Conservation (phyloP, 2,888 invertebrate species). For the Ischnus inquisitorius region DNA sequence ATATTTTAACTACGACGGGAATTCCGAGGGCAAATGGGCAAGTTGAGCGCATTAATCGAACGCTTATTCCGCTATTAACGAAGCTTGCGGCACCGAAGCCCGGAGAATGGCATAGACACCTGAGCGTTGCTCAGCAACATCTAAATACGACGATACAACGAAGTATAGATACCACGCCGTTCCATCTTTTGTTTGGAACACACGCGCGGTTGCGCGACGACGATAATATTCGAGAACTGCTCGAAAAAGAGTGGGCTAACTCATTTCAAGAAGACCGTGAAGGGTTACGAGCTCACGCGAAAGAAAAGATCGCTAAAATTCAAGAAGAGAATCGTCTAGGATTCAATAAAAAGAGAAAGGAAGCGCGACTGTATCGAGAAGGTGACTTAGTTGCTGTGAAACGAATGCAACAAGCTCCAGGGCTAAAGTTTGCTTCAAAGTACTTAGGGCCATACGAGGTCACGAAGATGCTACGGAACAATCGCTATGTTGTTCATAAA, state of each 20-base stretch:
- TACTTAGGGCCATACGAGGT: conserved; percentile 38
- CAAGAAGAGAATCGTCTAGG: conserved; percentile 43
- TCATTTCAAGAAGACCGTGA: conserved; percentile 58
- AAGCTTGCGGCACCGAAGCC: conserved; percentile 58
- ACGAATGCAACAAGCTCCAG: conserved; percentile 28
- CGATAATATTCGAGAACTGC: conserved; percentile 64
- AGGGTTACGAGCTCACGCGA: conserved; percentile 61
- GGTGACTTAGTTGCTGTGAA: conserved; percentile 34
- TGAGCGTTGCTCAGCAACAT: conserved; percentile 28
- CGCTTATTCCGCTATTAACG: conserved; percentile 60
- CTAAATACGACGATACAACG: conserved; percentile 41
- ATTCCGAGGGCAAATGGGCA: conserved; percentile 70
- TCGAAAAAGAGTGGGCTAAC: conserved; percentile 65
- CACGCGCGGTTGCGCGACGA: conserved; percentile 23
- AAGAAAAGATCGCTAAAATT: conserved; percentile 60
- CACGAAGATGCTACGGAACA: conserved; percentile 32
- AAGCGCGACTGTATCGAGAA: conserved; percentile 3
- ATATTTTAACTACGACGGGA: conserved; percentile 76
- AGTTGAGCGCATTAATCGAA: conserved; percentile 52
- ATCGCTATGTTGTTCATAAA: conserved; percentile 50
- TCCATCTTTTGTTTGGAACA: conserved; percentile 43
- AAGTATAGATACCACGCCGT: conserved; percentile 48
- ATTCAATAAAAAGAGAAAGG: conserved; percentile 15
- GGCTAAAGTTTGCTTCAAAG: conserved; percentile 14
- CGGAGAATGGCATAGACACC: conserved; percentile 44